phyloP scores from a whole-genome alignment of 2,888 invertebrate species.

The Escarpia spicata region DNA sequence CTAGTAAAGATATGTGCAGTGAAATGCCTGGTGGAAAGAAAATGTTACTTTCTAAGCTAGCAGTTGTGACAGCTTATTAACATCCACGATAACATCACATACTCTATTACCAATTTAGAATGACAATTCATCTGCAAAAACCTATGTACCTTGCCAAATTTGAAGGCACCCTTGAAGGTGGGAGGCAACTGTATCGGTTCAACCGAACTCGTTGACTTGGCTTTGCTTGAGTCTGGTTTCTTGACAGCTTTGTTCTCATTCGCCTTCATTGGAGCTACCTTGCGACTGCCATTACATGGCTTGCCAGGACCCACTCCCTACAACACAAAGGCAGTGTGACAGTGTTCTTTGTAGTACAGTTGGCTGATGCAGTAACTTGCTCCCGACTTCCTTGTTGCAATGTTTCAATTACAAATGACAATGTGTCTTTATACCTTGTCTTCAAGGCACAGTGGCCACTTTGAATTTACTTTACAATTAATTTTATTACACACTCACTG shows the following conservation, averaged over 20 bases:
- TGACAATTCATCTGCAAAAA: not conserved
- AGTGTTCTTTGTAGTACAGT: not conserved
- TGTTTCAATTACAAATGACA: not conserved
- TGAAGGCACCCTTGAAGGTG: conserved; percentile 57
- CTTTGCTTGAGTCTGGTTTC: conserved; percentile 17
- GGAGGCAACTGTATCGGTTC: conserved; percentile 62
- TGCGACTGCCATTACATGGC: conserved; percentile 3
- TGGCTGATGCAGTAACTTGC: not conserved
- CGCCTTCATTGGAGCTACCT: not conserved
- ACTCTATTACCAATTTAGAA: not conserved
- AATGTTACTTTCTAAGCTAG: no score
- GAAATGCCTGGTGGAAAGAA: no score
- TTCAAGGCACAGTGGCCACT: not conserved
- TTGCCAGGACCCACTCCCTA: not conserved
- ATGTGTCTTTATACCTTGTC: not conserved
- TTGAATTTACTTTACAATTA: not conserved
- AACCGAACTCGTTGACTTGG: conserved; percentile 36
- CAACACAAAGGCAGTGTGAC: not conserved
- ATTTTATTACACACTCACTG: not conserved
- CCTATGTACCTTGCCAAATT: conserved; percentile 46
- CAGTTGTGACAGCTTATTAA: not conserved
- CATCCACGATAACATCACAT: not conserved
- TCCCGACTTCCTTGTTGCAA: not conserved
- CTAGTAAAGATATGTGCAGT: no score
- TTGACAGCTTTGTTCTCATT: conserved; percentile 7